Base-by-base conservation (phyloP, 1,140 invertebrate genomes). In the Bombus confusus region DNA sequence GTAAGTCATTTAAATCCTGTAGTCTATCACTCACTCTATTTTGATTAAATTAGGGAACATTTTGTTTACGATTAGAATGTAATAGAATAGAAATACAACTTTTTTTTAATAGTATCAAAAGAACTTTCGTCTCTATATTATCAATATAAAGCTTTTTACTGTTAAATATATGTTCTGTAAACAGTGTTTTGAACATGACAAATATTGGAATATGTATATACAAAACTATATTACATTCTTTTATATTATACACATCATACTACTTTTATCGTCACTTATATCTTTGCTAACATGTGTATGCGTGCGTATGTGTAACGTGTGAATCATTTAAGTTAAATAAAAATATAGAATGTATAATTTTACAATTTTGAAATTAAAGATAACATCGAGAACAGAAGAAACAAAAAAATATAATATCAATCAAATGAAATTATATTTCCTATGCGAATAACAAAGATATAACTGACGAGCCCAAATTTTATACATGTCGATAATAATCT, bases 151-250 rank as follows among this genome's bases (percentile, higher is more conserved):
- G 81, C 88, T 87, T 87, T 87, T 72, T 78, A 77, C 81, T 89
- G 74, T 85, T 81, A 88, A 87, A 90, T 83, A 80, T 83, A 77
- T 82, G 47, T 80, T 52, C 83, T 76, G 71, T 86, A 81, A 87
- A 89, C 85, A 75, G 62, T 89, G 81, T 86, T 82, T 88, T 90
- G 68, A 81, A 90, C 84, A 75, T 89, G 87, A 88, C 81, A 80
- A 85, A 91, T 91, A 34, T 88, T 86, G 78, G 80, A 41, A 87
- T 75, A 83, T 90, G 62, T 90, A 83, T 88, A 91, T 84, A 91
- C 31, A 66, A 90, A 90, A 86, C 86, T 91, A 91, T 90, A 90
- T 91, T 87, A 91, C 87, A 91, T 75, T 75, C 77, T 78, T 83
- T 68, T 84, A 68, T 90, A 84, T 90, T 85, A 88, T 91, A 91